These are phyloP conservation scores for Dermolepida albohirtum DNA, from an alignment of 2,888 invertebrate species.

Conservation along the genomic window DNA sequence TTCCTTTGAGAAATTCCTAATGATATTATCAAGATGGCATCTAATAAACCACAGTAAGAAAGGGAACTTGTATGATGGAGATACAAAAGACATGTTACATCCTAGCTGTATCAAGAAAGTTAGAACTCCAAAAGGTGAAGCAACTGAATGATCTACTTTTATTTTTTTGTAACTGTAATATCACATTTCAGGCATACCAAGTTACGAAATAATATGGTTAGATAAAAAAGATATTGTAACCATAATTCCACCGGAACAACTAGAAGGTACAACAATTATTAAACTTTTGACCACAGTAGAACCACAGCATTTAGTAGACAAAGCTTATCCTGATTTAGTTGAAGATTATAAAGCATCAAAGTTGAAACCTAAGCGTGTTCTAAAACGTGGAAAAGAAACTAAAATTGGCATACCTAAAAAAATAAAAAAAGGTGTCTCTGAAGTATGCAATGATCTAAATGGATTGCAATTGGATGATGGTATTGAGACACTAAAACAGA, in stretches of 20 bases:
- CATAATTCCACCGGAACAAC: constrained; percentile 72
- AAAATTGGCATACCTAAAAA: constrained; percentile 51
- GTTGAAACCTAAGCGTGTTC: constrained; percentile 60
- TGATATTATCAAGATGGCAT: constrained; percentile 83
- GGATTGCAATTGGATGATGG: constrained; percentile 9
- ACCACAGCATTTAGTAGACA: constrained; percentile 72
- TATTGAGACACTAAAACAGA: constrained; percentile 41
- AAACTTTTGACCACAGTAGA: constrained; percentile 77
- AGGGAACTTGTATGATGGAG: constrained; percentile 41
- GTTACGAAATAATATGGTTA: constrained; percentile 80
- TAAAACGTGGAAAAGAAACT: constrained; percentile 52
- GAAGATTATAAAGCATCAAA: constrained; percentile 70
- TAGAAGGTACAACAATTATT: constrained; percentile 63
- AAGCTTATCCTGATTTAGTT: constrained; percentile 74
- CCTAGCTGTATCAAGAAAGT: constrained; percentile 71
- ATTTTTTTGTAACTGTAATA: not conserved
- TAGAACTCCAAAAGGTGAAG: constrained; percentile 65
- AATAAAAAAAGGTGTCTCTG: not conserved
- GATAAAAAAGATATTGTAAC: constrained; percentile 71
- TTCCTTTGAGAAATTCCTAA: constrained; percentile 81
- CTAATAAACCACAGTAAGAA: constrained; percentile 64
- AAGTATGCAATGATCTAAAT: constrained; percentile 21
- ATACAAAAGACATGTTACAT: constrained; percentile 59
- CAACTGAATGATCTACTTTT: not conserved
- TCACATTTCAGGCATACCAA: constrained; percentile 69